Evolutionary conservation across 2,113 vertebrate species (phyloP).

Genomic region (Zapornia atra): DNA sequence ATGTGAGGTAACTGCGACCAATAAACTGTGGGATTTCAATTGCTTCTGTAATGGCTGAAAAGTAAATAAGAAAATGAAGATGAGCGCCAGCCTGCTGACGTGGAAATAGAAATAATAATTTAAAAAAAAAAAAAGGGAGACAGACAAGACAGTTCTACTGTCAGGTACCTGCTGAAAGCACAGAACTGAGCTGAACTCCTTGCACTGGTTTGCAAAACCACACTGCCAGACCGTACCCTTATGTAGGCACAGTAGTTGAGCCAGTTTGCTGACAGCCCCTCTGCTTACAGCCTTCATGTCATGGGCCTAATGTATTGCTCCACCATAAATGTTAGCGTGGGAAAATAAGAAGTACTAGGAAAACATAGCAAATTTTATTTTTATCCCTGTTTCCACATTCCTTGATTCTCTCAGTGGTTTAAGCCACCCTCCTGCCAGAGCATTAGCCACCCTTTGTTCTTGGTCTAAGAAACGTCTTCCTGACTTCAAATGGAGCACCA

Average conservation of each 20-base stretch:
- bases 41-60: slow-evolving; percentile 88
- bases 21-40: slow-evolving; percentile 98
- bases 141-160: neutral
- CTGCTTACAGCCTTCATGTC: neutral
- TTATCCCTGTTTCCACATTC: neutral
- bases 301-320: neutral
- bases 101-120: neutral
- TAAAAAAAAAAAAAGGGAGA: neutral
- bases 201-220: neutral
- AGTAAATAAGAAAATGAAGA: neutral
- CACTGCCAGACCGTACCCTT: neutral
- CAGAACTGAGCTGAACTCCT: neutral
- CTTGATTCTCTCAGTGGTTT: neutral
- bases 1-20: slow-evolving; percentile 92
- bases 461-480: neutral
- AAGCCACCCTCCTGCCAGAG: neutral
- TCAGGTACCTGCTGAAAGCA: neutral
- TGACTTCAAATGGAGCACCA: neutral
- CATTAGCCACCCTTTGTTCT: neutral
- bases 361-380: neutral
- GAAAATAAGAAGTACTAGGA: neutral
- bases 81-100: slow-evolving; percentile 25
- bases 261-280: neutral
- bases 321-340: neutral
- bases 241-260: neutral